phyloP scores from a whole-genome alignment of 2,888 invertebrate genomes.

The Ochropleura plecta region DNA sequence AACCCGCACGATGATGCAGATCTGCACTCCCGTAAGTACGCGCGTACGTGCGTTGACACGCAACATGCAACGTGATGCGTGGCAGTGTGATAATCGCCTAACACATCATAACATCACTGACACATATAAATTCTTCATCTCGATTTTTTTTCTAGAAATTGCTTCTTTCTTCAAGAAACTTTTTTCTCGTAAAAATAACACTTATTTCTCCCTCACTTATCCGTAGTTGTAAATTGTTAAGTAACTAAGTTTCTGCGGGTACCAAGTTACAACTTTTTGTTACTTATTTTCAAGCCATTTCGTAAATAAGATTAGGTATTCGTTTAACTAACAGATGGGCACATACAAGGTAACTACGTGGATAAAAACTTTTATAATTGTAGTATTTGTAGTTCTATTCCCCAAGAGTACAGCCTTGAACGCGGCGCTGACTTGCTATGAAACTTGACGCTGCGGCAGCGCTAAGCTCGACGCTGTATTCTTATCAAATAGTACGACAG shows the following conservation, averaged over 20 bases:
- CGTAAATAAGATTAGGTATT: slow-evolving; percentile 22
- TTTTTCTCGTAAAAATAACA: slow-evolving; percentile 17
- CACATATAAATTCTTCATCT: not conserved
- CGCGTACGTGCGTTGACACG: too few relatives aligned
- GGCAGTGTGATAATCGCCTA: too few relatives aligned
- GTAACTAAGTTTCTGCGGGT: slow-evolving; percentile 28
- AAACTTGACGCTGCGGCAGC: too few relatives aligned
- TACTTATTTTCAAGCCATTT: slow-evolving; percentile 40
- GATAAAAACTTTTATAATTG: not conserved
- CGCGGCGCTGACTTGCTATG: too few relatives aligned
- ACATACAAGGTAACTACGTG: not conserved
- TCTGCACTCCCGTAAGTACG: too few relatives aligned
- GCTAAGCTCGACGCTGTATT: too few relatives aligned
- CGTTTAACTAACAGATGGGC: slow-evolving; percentile 19
- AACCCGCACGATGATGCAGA: too few relatives aligned
- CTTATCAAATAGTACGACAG: not conserved
- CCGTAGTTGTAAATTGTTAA: slow-evolving; percentile 40
- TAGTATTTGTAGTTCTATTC: not conserved
- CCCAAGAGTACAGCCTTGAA: too few relatives aligned
- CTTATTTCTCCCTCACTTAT: slow-evolving; percentile 10
- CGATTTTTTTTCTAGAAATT: not conserved
- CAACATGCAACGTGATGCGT: too few relatives aligned
- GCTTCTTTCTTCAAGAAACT: not conserved
- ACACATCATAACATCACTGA: not conserved
- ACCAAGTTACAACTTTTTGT: slow-evolving; percentile 36